Conservation (phyloP, 2,113 vertebrate species). For the Rhagologus leucostigma region DNA sequence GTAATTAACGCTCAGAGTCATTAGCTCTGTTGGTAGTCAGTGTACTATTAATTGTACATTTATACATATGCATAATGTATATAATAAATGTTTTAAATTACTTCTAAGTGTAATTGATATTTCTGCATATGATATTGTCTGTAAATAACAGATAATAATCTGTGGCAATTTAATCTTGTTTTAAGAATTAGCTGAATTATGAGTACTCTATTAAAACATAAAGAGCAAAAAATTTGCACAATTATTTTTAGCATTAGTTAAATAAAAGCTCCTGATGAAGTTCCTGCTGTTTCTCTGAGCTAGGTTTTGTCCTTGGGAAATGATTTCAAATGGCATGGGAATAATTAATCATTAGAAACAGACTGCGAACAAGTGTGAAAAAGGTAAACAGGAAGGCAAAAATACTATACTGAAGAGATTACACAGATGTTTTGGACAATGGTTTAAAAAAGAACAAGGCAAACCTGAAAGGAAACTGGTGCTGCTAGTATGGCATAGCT, state of each 20-base stretch:
- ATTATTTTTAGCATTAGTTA: not conserved
- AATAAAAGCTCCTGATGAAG: not conserved
- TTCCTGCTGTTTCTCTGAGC: not conserved
- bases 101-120: not conserved
- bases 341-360: not conserved
- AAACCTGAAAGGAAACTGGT: not conserved
- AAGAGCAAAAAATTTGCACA: not conserved
- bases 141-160: not conserved
- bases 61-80: not conserved
- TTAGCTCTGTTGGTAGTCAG: not conserved
- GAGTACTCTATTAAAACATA: not conserved
- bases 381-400: not conserved
- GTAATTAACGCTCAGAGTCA: not conserved
- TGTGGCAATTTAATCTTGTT: not conserved
- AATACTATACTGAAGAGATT: not conserved
- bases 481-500: not conserved
- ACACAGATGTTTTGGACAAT: not conserved
- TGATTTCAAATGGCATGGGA: not conserved
- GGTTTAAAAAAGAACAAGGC: not conserved
- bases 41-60: not conserved
- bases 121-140: not conserved
- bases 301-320: not conserved
- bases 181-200: not conserved
- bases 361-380: not conserved
- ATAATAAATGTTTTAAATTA: not conserved